Conservation (phyloP, 1,140 invertebrate genomes). For the Phthorimaea operculella region DNA sequence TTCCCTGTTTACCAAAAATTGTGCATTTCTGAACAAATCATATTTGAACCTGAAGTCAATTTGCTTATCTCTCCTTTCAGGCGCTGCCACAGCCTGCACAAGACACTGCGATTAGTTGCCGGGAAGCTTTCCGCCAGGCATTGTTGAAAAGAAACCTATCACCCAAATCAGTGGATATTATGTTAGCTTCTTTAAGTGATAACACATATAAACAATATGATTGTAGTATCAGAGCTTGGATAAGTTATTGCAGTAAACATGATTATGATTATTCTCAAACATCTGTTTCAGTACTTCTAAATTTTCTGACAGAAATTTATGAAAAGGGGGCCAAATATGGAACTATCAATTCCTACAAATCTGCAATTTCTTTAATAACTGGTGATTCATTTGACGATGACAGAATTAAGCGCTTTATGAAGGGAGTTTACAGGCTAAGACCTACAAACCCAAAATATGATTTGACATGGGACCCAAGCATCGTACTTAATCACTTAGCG, state of each 20-base stretch:
- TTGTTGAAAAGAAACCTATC: constrained; percentile 9
- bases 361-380: constrained; percentile 5
- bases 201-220: constrained; percentile 15
- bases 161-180: constrained; percentile 11
- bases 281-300: constrained; percentile 4
- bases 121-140: constrained; percentile 13
- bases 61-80: constrained; percentile 17
- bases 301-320: constrained; percentile 12
- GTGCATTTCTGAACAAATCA: not conserved
- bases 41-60: constrained; percentile 10
- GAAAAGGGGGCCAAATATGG: constrained; percentile 11
- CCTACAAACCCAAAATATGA: constrained; percentile 8
- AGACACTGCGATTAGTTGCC: constrained; percentile 12
- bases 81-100: constrained; percentile 8
- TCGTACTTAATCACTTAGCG: constrained; percentile 5
- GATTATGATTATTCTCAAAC: constrained; percentile 4
- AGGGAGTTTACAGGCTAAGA: constrained; percentile 5
- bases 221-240: constrained; percentile 9
- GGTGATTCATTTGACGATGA: not conserved
- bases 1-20: constrained; percentile 23
- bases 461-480: constrained; percentile 5
- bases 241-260: constrained; percentile 10
- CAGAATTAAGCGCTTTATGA: constrained; percentile 5
- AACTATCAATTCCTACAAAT: constrained; percentile 7
- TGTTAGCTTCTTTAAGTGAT: constrained; percentile 11